Percentiles rank a stretch among this genome's conserved stretches.
Evolutionary conservation across 1,140 invertebrate genomes (phyloP).

Genomic region (Nasonia longicornis): DNA sequence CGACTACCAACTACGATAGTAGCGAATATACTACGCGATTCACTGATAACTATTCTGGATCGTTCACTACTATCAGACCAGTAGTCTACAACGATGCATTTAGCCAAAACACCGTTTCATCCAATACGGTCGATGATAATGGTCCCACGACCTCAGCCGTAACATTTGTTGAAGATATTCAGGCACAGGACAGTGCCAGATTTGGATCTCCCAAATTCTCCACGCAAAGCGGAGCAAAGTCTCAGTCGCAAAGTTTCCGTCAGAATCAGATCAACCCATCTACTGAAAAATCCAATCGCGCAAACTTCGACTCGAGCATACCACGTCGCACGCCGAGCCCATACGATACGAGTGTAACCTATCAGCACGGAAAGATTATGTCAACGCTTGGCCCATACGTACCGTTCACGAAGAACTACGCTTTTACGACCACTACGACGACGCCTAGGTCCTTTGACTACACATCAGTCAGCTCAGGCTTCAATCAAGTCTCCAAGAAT

Average conservation of each 20-base stretch:
- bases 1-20: conserved; percentile 17
- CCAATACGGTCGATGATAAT: conserved; percentile 22
- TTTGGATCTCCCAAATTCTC: conserved; percentile 40
- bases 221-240: conserved; percentile 45
- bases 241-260: conserved; percentile 49
- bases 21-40: neutral
- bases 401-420: conserved; percentile 65
- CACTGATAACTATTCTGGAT: conserved; percentile 18
- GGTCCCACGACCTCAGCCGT: neutral
- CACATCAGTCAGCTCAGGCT: conserved; percentile 52
- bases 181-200: conserved; percentile 23
- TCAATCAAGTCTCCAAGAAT: conserved; percentile 51
- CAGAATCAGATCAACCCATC: conserved; percentile 57
- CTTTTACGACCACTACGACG: conserved; percentile 56
- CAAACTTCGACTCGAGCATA: conserved; percentile 46
- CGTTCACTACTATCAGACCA: conserved; percentile 29
- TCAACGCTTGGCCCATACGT: conserved; percentile 63
- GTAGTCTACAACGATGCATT: conserved; percentile 16
- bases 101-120: conserved; percentile 17
- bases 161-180: conserved; percentile 9
- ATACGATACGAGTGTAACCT: conserved; percentile 61
- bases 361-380: conserved; percentile 60
- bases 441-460: conserved; percentile 53
- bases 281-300: conserved; percentile 58
- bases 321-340: conserved; percentile 55